These are phyloP conservation scores for Plectrocnemia conspersa DNA, from an alignment of 1,140 invertebrate genomes.

Conservation along the genomic window DNA sequence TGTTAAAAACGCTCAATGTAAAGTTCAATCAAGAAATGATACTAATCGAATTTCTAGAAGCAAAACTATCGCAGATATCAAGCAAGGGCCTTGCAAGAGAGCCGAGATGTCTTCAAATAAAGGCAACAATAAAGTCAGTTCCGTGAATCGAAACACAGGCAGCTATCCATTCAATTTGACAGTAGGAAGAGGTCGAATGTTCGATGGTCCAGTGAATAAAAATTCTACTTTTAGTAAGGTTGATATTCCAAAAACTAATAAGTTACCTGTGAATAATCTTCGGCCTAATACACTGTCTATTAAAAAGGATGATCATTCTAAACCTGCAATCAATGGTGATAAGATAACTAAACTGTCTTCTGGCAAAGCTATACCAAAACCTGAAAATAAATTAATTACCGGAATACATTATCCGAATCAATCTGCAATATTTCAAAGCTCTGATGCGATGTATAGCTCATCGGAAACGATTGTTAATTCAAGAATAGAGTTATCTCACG, in stretches of 20 bases:
- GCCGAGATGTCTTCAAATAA: conserved; percentile 21
- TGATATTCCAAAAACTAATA: conserved; percentile 35
- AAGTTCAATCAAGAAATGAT: not conserved
- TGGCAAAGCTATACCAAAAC: conserved; percentile 4
- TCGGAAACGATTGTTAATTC: conserved; percentile 52
- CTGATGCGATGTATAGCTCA: conserved; percentile 44
- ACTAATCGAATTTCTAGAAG: conserved; percentile 44
- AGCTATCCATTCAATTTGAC: conserved; percentile 52
- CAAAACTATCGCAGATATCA: conserved; percentile 56
- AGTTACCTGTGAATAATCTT: not conserved
- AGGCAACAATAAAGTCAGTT: conserved; percentile 18
- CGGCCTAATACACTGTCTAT: conserved; percentile 21
- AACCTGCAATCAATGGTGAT: not conserved
- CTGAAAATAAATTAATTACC: conserved; percentile 12
- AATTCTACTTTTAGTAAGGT: conserved; percentile 33
- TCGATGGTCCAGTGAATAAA: conserved; percentile 36
- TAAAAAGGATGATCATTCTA: conserved; percentile 23
- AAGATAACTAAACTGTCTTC: conserved; percentile 3
- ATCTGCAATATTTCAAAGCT: conserved; percentile 23
- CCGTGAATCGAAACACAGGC: conserved; percentile 32
- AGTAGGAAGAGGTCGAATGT: conserved; percentile 46
- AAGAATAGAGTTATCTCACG: conserved; percentile 46
- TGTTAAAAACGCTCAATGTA: conserved; percentile 9
- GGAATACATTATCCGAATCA: conserved; percentile 13
- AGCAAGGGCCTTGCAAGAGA: conserved; percentile 33